Percentiles rank a stretch among this genome's conserved stretches.
These are phyloP conservation scores for Synergus laeviventris DNA, from an alignment of 2,888 invertebrate species.

Conservation along the genomic window DNA sequence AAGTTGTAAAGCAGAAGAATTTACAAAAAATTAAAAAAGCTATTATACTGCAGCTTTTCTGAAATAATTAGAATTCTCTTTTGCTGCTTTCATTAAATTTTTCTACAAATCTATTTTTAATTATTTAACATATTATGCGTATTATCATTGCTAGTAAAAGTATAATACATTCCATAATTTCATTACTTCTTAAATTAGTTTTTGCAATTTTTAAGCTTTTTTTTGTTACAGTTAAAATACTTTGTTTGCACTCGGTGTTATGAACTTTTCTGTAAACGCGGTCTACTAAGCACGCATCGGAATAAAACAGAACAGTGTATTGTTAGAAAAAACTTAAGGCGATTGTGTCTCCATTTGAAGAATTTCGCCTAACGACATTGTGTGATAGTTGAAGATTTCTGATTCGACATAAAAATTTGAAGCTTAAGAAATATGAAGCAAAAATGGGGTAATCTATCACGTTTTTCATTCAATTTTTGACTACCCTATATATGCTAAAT, in stretches of 20 bases:
- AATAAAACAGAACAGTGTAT: slow-evolving; percentile 37
- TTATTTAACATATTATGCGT: neutral
- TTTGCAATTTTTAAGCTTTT: slow-evolving; percentile 19
- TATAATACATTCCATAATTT: slow-evolving; percentile 7
- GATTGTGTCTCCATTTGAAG: neutral
- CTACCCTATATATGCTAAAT: neutral
- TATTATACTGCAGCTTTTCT: slow-evolving; percentile 1
- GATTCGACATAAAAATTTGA: neutral
- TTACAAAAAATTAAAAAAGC: slow-evolving; percentile 33
- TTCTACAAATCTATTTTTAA: neutral
- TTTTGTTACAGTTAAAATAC: slow-evolving; percentile 24
- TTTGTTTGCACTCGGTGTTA: neutral
- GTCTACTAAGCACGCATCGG: slow-evolving; percentile 22
- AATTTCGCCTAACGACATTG: neutral
- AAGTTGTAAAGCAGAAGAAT: neutral
- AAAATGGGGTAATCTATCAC: too few species aligned
- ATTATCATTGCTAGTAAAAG: neutral
- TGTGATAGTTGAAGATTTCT: neutral
- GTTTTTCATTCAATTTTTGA: neutral
- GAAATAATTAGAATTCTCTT: slow-evolving; percentile 3
- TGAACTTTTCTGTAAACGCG: slow-evolving; percentile 14
- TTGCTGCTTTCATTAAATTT: neutral
- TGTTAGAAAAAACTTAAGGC: neutral
- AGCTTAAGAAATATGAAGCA: neutral
- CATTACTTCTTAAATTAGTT: slow-evolving; percentile 3